Conservation (phyloP, 2,113 vertebrate species). For the Apteryx mantelli region DNA sequence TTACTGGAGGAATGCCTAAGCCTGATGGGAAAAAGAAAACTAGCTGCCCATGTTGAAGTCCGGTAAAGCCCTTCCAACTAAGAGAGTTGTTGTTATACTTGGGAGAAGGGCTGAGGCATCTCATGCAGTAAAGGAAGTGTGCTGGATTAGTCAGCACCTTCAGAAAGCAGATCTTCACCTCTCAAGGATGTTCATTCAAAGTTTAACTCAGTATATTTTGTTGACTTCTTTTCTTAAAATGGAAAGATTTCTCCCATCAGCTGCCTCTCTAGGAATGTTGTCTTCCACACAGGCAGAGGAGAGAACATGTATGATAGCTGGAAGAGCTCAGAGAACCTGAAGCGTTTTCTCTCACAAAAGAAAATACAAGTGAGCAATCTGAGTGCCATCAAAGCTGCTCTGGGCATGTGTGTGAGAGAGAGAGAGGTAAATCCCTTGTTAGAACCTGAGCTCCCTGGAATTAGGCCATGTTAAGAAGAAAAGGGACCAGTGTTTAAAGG, state of each 20-base stretch:
- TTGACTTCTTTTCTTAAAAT: neutral
- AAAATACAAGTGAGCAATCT: constrained; percentile 65
- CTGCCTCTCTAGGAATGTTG: constrained; percentile 12
- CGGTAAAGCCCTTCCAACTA: neutral
- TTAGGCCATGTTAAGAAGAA: constrained; percentile 55
- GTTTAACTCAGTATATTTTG: neutral
- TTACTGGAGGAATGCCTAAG: neutral
- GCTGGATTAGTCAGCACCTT: neutral
- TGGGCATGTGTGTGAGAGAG: neutral
- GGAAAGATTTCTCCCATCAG: neutral
- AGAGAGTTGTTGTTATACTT: neutral
- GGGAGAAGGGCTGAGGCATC: neutral
- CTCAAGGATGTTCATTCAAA: neutral
- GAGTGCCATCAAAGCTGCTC: constrained; percentile 51
- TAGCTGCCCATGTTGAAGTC: neutral
- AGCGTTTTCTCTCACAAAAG: constrained; percentile 44
- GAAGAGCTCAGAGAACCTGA: constrained; percentile 7
- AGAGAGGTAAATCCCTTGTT: constrained; percentile 20
- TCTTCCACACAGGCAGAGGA: neutral
- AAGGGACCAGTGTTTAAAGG: constrained; percentile 51
- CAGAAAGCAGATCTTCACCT: neutral
- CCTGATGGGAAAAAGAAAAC: neutral
- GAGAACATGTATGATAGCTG: constrained; percentile 31
- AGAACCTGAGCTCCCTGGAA: constrained; percentile 56
- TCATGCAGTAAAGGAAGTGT: neutral